Conservation (phyloP, 2,888 invertebrate species). For the Leptogaster cylindrica region DNA sequence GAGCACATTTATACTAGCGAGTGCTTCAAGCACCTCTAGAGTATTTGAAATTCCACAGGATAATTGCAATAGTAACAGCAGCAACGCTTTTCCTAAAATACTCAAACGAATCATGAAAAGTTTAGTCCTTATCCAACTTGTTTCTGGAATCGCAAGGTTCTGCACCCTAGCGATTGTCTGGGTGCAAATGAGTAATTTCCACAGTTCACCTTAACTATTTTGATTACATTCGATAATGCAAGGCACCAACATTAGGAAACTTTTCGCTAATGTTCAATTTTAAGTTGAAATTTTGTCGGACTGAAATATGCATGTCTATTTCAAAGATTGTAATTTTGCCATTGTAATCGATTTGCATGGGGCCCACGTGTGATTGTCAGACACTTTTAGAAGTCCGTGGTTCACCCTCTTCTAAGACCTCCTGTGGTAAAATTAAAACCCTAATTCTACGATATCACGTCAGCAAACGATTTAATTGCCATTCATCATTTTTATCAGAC, state of each 20-base stretch:
- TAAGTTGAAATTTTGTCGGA: background rate
- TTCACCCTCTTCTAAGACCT: constrained; percentile 6
- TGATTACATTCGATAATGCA: no score
- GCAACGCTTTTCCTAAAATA: no score
- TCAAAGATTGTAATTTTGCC: constrained; percentile 7
- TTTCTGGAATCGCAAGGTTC: no score
- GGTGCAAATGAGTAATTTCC: no score
- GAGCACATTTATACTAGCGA: no score
- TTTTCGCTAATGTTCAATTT: constrained; percentile 24
- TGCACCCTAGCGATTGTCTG: no score
- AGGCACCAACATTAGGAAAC: constrained; percentile 3
- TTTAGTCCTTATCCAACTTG: no score
- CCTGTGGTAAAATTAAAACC: constrained; percentile 44
- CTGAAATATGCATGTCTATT: constrained; percentile 20
- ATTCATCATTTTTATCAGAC: constrained; percentile 48
- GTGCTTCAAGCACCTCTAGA: no score
- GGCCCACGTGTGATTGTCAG: constrained; percentile 29
- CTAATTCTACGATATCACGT: constrained; percentile 47
- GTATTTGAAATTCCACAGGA: no score
- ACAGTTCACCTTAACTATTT: no score
- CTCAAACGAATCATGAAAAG: no score
- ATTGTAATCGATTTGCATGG: constrained; percentile 16
- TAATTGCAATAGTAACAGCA: no score
- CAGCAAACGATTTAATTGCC: constrained; percentile 47
- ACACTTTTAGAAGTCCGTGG: constrained; percentile 24